Evolutionary conservation across 2,113 vertebrate species (phyloP).

Genomic region (Chlamydotis undulata): DNA sequence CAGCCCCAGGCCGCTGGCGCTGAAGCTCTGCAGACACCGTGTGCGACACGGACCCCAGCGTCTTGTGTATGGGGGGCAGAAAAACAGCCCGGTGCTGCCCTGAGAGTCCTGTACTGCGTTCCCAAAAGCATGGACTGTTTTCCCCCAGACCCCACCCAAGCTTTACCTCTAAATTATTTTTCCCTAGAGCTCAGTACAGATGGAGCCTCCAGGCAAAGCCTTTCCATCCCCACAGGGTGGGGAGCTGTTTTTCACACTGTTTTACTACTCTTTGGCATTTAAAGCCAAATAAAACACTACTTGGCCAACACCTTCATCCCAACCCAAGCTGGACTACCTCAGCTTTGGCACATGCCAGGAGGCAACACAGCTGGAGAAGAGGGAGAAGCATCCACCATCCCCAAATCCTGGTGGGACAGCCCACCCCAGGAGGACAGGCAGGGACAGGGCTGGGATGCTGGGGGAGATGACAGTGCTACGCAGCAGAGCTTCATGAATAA

Average conservation of each 20-base stretch:
- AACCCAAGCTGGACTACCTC: not conserved
- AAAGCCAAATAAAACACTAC: not conserved
- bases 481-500: not conserved
- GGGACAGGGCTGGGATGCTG: not conserved
- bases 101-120: not conserved
- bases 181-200: not conserved
- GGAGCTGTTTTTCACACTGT: not conserved
- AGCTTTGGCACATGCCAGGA: not conserved
- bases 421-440: not conserved
- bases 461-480: not conserved
- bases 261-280: not conserved
- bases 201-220: not conserved
- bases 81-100: fast-evolving
- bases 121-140: not conserved
- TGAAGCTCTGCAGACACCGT: not conserved
- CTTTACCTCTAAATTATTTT: not conserved
- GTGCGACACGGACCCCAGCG: not conserved
- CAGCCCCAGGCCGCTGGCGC: not conserved
- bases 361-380: not conserved
- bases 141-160: not conserved
- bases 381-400: not conserved
- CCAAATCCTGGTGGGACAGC: fast-evolving
- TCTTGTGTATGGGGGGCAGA: fast-evolving
- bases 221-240: not conserved
- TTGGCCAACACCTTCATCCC: not conserved